Evolutionary conservation across 2,113 vertebrate species (phyloP).

Genomic region (Octodon degus): DNA sequence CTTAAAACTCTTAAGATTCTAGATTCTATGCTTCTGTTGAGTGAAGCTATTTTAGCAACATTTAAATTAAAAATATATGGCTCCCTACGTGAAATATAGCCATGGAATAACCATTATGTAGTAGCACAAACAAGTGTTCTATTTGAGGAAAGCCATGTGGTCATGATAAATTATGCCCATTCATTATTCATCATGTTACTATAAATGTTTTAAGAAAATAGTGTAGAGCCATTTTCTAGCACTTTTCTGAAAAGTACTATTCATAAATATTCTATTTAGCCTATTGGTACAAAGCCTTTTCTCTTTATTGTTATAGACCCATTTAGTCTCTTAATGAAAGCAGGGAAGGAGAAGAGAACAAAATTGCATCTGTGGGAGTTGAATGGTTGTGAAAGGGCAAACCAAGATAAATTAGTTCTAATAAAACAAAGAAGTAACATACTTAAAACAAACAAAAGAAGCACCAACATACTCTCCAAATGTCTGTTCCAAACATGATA

Average conservation of each 20-base stretch:
- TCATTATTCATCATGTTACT: slow-evolving; percentile 74
- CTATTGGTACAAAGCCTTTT: slow-evolving; percentile 33
- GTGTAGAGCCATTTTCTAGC: slow-evolving; percentile 51
- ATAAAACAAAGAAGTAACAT: slow-evolving; percentile 22
- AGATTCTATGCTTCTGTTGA: slow-evolving; percentile 8
- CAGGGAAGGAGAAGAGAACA: not conserved
- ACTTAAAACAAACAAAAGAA: slow-evolving; percentile 24
- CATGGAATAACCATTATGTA: slow-evolving; percentile 19
- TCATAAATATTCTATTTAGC: slow-evolving; percentile 72
- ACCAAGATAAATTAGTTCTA: slow-evolving; percentile 25
- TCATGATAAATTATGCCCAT: slow-evolving; percentile 63
- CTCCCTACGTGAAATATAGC: slow-evolving; percentile 39
- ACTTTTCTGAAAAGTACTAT: slow-evolving; percentile 64
- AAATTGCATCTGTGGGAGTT: not conserved
- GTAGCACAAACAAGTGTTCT: slow-evolving; percentile 56
- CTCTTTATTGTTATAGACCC: slow-evolving; percentile 33
- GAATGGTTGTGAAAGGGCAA: slow-evolving; percentile 19
- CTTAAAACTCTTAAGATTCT: slow-evolving; percentile 39
- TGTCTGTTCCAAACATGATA: not conserved
- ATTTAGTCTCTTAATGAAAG: slow-evolving; percentile 56
- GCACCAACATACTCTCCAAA: slow-evolving; percentile 41
- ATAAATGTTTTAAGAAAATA: slow-evolving; percentile 70
- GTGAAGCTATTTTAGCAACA: slow-evolving; percentile 57
- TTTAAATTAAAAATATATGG: slow-evolving; percentile 43
- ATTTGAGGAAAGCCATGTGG: slow-evolving; percentile 48